Conservation (phyloP, 2,797 vertebrate species). For the Glyptemys insculpta region DNA sequence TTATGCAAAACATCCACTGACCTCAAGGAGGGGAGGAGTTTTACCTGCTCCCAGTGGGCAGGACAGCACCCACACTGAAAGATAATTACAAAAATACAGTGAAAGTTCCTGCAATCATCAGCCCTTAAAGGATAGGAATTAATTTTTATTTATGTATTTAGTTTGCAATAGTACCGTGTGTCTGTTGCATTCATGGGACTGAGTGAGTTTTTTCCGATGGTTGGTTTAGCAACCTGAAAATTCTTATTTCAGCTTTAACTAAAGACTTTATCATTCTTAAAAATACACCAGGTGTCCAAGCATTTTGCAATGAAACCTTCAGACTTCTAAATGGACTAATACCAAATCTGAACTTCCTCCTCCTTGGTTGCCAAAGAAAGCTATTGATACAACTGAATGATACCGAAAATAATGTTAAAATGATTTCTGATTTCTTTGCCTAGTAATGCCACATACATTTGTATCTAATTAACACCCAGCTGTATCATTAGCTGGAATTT, state of each 20-base stretch:
- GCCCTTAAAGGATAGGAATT: background rate
- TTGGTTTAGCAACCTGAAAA: background rate
- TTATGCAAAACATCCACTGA: background rate
- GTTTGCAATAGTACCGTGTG: background rate
- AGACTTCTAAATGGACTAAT: background rate
- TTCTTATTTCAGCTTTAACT: background rate
- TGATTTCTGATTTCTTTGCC: background rate
- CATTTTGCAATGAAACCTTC: background rate
- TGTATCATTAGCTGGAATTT: background rate
- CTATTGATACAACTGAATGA: background rate
- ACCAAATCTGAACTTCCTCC: background rate
- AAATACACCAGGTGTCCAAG: background rate
- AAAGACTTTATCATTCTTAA: background rate
- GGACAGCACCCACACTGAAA: background rate
- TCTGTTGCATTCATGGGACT: background rate
- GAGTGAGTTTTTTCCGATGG: background rate
- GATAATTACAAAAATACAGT: background rate
- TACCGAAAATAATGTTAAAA: background rate
- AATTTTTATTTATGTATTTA: constrained; percentile 9
- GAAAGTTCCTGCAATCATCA: background rate
- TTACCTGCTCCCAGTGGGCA: background rate
- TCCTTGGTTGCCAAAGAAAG: background rate
- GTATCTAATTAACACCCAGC: constrained; percentile 1
- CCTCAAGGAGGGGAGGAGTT: background rate
- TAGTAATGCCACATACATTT: background rate